Percentiles rank a stretch among this genome's conserved stretches.
Conservation (phyloP, 2,888 invertebrate species). For the Chymomyza amoena region DNA sequence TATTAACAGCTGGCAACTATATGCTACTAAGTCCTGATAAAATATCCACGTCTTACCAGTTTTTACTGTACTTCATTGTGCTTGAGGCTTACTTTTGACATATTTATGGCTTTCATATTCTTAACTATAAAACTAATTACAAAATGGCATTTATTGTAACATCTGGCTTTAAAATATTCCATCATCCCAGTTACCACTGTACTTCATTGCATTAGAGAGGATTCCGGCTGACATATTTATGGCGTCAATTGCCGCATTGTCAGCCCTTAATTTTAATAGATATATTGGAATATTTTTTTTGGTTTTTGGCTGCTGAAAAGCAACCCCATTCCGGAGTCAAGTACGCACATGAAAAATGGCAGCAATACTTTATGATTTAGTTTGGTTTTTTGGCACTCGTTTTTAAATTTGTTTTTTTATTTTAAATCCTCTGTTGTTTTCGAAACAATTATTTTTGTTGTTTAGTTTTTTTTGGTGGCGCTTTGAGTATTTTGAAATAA, state of each 20-base stretch:
- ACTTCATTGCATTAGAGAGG: too few species aligned
- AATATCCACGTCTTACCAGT: too few species aligned
- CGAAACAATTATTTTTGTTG: constrained; percentile 1
- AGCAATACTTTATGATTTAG: constrained; percentile 29
- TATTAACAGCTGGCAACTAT: too few species aligned
- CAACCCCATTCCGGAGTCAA: constrained; percentile 7
- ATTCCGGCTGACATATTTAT: neutral
- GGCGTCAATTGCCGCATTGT: constrained; percentile 18
- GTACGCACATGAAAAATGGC: constrained; percentile 33
- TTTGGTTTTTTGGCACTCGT: constrained; percentile 2
- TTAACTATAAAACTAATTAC: too few species aligned
- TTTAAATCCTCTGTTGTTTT: neutral
- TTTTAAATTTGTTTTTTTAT: constrained; percentile 42
- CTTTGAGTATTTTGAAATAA: constrained; percentile 26
- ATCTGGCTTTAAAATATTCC: too few species aligned
- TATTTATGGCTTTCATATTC: too few species aligned
- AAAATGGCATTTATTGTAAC: too few species aligned
- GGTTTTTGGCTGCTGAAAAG: neutral
- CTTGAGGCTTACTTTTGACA: too few species aligned
- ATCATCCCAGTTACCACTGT: too few species aligned
- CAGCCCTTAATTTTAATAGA: constrained; percentile 13
- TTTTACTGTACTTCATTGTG: too few species aligned
- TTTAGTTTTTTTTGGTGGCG: constrained; percentile 53
- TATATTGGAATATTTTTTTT: too few species aligned
- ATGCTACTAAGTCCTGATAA: too few species aligned